phyloP scores from a whole-genome alignment of 2,888 invertebrate species.

The Panopea generosa region DNA sequence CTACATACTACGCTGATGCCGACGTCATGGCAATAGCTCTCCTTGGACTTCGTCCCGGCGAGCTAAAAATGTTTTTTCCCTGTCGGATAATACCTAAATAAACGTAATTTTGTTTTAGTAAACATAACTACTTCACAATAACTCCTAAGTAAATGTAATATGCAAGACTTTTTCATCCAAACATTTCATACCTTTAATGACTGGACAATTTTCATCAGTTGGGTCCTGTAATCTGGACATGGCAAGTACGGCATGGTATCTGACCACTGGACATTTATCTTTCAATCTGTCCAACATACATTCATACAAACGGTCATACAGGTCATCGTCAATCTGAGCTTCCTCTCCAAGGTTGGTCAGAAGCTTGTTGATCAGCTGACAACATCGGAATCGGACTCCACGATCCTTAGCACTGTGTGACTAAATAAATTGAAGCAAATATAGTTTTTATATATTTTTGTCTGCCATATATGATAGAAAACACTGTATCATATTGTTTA shows the following conservation, averaged over 20 bases:
- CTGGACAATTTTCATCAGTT: slow-evolving; percentile 90
- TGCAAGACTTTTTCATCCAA: too few species aligned
- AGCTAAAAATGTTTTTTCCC: too few species aligned
- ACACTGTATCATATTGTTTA: too few species aligned
- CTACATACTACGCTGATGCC: too few species aligned
- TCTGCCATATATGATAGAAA: too few species aligned
- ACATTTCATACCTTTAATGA: slow-evolving; percentile 89
- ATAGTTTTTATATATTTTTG: background rate
- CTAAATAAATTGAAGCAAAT: slow-evolving; percentile 60
- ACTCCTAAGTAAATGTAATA: too few species aligned
- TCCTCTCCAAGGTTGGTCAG: slow-evolving; percentile 91
- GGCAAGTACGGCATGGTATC: slow-evolving; percentile 92
- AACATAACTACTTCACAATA: too few species aligned
- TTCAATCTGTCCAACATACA: slow-evolving; percentile 90
- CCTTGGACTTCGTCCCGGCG: too few species aligned
- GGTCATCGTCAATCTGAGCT: slow-evolving; percentile 91
- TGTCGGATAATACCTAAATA: too few species aligned
- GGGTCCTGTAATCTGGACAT: slow-evolving; percentile 93
- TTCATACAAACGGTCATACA: slow-evolving; percentile 90
- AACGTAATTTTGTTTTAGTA: too few species aligned
- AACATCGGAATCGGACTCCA: slow-evolving; percentile 90
- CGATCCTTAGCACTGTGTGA: slow-evolving; percentile 85
- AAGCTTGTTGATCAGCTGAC: slow-evolving; percentile 92
- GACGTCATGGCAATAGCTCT: too few species aligned
- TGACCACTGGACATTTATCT: slow-evolving; percentile 91